Evolutionary conservation across 2,797 vertebrate species (phyloP).

Genomic region (Apogon hyalosoma): DNA sequence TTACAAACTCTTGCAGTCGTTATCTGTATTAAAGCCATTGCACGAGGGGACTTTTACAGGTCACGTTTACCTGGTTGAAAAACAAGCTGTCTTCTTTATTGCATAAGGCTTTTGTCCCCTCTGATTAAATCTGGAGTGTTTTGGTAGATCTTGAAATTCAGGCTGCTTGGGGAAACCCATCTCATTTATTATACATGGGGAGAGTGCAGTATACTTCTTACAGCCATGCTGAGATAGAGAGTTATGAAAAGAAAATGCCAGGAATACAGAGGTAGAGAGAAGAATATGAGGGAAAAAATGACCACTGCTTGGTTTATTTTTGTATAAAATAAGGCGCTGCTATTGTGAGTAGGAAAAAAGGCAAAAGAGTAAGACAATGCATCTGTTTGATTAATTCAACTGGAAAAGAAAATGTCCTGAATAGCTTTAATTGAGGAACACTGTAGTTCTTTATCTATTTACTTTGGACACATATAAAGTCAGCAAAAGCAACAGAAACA

Average conservation of each 20-base stretch:
- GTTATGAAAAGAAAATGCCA: background rate
- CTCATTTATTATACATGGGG: slow-evolving; percentile 68
- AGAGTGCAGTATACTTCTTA: slow-evolving; percentile 23
- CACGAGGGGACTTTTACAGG: slow-evolving; percentile 4
- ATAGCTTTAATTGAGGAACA: too few species aligned
- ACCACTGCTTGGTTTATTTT: slow-evolving; percentile 1
- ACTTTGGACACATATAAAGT: too few species aligned
- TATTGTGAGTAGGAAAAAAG: too few species aligned
- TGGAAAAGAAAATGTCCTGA: too few species aligned
- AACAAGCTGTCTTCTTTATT: slow-evolving; percentile 24
- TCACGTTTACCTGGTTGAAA: slow-evolving; percentile 19
- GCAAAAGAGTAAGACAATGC: too few species aligned
- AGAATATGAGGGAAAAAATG: slow-evolving; percentile 8
- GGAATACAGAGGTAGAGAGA: slow-evolving; percentile 18
- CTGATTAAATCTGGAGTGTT: slow-evolving; percentile 41
- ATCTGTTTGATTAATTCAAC: too few species aligned
- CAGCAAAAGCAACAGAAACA: too few species aligned
- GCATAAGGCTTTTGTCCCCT: slow-evolving; percentile 38
- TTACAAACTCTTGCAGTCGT: background rate
- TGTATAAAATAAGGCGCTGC: background rate
- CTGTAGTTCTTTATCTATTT: too few species aligned
- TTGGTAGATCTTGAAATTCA: slow-evolving; percentile 54
- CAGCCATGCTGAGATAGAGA: slow-evolving; percentile 22
- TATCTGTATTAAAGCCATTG: too few species aligned
- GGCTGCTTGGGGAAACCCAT: slow-evolving; percentile 49